These are phyloP conservation scores for Petrolisthes manimaculis DNA, from an alignment of 2,888 invertebrate genomes.

Conservation along the genomic window DNA sequence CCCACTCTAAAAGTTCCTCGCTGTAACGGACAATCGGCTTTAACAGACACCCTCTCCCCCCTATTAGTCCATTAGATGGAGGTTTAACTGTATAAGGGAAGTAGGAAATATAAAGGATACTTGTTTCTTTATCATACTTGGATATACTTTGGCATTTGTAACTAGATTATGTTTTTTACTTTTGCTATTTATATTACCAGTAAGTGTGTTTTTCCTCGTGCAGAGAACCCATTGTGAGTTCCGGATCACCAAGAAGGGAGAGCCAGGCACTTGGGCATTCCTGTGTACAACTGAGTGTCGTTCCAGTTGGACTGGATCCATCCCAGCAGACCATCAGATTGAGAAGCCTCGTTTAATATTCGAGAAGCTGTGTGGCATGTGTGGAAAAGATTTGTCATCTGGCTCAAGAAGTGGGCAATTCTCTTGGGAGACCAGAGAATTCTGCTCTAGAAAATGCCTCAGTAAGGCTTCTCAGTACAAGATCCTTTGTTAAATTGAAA, in stretches of 20 bases:
- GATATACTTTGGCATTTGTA: not conserved
- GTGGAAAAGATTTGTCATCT: conserved; percentile 53
- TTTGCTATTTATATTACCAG: not conserved
- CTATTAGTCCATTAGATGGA: too few species aligned
- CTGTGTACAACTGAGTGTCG: conserved; percentile 54
- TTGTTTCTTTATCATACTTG: too few species aligned
- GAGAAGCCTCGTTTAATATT: conserved; percentile 63
- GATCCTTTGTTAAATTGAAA: too few species aligned
- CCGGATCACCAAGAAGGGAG: conserved; percentile 50
- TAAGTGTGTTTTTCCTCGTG: not conserved
- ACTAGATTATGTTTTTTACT: not conserved
- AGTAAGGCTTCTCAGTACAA: conserved; percentile 43
- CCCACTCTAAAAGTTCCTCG: too few species aligned
- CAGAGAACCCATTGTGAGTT: conserved; percentile 55
- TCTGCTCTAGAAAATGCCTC: conserved; percentile 60
- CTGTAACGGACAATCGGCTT: too few species aligned
- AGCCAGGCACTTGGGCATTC: conserved; percentile 31
- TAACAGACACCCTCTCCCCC: too few species aligned
- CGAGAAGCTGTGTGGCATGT: conserved; percentile 65
- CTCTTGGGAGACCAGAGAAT: conserved; percentile 65
- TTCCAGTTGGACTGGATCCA: conserved; percentile 17
- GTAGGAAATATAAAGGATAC: too few species aligned
- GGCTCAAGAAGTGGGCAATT: conserved; percentile 42
- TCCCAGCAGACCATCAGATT: conserved; percentile 42
- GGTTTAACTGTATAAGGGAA: too few species aligned